These are phyloP conservation scores for Sebastes fasciatus DNA, from an alignment of 2,113 vertebrate genomes.

Conservation along the genomic window DNA sequence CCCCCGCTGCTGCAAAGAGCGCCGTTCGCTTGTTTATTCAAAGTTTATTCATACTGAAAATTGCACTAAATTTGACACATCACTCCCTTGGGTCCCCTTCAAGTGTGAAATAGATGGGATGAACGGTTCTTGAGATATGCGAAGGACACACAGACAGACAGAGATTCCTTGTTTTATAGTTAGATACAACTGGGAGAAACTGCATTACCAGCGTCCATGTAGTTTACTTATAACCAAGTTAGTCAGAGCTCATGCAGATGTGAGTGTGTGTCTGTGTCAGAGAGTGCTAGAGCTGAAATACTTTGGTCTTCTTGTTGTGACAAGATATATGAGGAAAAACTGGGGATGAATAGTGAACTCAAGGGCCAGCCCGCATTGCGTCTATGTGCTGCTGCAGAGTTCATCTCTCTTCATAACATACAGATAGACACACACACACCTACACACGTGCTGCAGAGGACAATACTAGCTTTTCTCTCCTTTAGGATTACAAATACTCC, in stretches of 20 bases:
- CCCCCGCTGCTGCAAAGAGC: no score
- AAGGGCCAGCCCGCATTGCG: slow-evolving; percentile 54
- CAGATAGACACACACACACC: slow-evolving; percentile 54
- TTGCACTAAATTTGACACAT: no score
- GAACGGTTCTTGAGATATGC: no score
- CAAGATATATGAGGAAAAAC: slow-evolving; percentile 49
- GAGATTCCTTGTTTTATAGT: background rate
- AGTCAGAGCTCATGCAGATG: slow-evolving; percentile 40
- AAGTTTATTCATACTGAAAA: no score
- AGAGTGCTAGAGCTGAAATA: slow-evolving; percentile 1
- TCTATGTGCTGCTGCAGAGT: slow-evolving; percentile 58
- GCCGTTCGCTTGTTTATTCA: no score
- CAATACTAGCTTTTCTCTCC: slow-evolving; percentile 10
- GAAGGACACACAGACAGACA: no score
- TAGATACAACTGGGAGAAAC: slow-evolving; percentile 8
- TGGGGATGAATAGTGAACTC: slow-evolving; percentile 41
- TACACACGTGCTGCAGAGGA: slow-evolving; percentile 60
- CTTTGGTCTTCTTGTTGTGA: slow-evolving; percentile 35
- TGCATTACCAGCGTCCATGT: slow-evolving; percentile 18
- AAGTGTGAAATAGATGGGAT: no score
- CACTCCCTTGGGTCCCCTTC: no score
- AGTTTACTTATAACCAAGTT: slow-evolving; percentile 5
- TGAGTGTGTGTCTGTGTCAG: background rate
- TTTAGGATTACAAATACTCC: slow-evolving; percentile 35
- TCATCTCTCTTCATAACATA: slow-evolving; percentile 69